Evolutionary conservation across 2,113 vertebrate genomes (phyloP).

Genomic region (Sarotherodon lohbergeri): DNA sequence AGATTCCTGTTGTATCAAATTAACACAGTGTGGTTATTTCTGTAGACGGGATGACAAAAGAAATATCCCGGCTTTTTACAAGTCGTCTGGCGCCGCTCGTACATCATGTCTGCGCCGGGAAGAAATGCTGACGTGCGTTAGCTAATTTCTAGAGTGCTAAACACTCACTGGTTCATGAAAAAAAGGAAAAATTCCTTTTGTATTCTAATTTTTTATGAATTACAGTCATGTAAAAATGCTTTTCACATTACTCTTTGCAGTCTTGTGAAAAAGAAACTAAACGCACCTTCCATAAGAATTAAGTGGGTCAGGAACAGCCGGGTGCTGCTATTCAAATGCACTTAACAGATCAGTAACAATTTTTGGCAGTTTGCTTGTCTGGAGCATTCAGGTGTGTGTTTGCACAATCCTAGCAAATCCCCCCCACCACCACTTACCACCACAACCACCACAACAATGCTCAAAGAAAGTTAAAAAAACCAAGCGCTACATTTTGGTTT

Average conservation of each 20-base stretch:
- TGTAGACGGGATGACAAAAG: neutral
- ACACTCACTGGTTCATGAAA: neutral
- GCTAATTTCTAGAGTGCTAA: neutral
- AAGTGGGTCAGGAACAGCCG: neutral
- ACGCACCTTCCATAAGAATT: neutral
- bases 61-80: neutral
- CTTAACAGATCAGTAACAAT: neutral
- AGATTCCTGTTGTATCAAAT: neutral
- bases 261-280: neutral
- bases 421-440: neutral
- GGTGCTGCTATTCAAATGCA: neutral
- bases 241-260: neutral
- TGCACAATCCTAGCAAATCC: neutral
- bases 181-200: neutral
- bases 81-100: neutral
- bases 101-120: neutral
- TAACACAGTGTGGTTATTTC: neutral
- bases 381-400: neutral
- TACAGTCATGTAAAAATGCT: neutral
- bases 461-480: accelerated
- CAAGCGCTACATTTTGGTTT: neutral
- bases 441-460: neutral
- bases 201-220: neutral
- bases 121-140: neutral
- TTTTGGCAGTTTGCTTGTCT: neutral